Evolutionary conservation across 2,888 invertebrate species (phyloP), one percentile per base, ranked within the genome.

Genomic region (Lycocerus yunnanus): DNA sequence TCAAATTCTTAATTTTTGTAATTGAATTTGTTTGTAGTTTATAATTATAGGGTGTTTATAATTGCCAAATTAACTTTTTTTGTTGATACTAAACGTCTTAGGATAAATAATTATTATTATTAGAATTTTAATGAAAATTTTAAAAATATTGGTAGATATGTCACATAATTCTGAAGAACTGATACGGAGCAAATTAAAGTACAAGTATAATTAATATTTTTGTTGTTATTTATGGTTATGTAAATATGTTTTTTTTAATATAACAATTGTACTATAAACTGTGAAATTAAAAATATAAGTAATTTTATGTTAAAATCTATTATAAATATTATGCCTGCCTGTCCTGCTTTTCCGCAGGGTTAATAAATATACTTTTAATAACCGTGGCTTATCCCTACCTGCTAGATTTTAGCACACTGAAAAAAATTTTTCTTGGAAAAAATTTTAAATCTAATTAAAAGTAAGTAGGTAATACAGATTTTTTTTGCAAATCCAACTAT

Each of bases 181-280:
- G 75, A 75, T 58, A 75, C 71, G 75, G 75, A 75, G 75, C 75
- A 75, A 75, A 69, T 18, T 58, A 66, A 75, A 75, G 75, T 75
- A 75, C 75, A 75, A 75, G 75, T 72, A 66, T 61, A 43, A 69
- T 74, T 68, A 58, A 71, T 69, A 63, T 74, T 74, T 65, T 72
- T 24, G 60, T 69, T 63, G 27, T 72, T 58, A 61, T 21, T 43
- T 72, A 68, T 69, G 69, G 27, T 66, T 68, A 71, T 68, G 75
- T 75, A 68, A 67, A 70, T 20, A 18, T 68, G 68, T 68, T 74
- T 67, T 68, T 60, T 24, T 66, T 59, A 60, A 69, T 75, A 75
- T 68, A 60, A 66, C 58, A 68, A 60, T 68, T 69, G 68, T 15
- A 69, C 68, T 71, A 71, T 70, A 75, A 69, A 71, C 68, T 72